These are phyloP conservation scores for Myxocyprinus asiaticus DNA, from an alignment of 2,113 vertebrate species.

Conservation along the genomic window DNA sequence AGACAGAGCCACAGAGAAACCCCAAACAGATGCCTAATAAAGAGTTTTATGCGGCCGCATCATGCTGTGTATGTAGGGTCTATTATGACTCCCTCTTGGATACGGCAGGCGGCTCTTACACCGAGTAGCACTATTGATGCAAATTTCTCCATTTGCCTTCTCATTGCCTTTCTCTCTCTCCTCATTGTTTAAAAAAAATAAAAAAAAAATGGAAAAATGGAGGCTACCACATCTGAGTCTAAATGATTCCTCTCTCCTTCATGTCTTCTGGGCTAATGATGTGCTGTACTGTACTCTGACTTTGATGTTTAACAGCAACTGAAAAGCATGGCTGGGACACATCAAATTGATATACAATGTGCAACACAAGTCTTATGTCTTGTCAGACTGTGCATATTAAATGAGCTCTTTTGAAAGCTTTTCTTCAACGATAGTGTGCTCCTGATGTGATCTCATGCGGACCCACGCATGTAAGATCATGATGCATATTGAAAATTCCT, in stretches of 20 bases:
- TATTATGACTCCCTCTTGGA: background rate
- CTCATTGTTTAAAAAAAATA: too few species aligned
- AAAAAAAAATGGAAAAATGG: background rate
- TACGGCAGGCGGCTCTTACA: background rate
- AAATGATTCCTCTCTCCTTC: constrained; percentile 33
- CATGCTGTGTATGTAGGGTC: constrained; percentile 7
- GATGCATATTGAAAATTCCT: constrained; percentile 10
- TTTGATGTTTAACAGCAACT: constrained; percentile 68
- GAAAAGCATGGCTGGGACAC: constrained; percentile 21
- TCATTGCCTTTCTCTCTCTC: constrained; percentile 6
- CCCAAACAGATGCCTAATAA: constrained; percentile 40
- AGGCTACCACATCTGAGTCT: constrained; percentile 21
- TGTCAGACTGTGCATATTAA: constrained; percentile 59
- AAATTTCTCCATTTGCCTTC: constrained; percentile 51
- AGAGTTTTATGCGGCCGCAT: constrained; percentile 16
- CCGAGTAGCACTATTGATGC: background rate
- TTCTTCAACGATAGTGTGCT: constrained; percentile 56
- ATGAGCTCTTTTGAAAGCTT: constrained; percentile 52
- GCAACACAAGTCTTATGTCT: constrained; percentile 53
- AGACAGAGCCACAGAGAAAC: background rate
- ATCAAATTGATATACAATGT: constrained; percentile 57
- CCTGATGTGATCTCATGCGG: constrained; percentile 55
- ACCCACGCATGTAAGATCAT: constrained; percentile 55
- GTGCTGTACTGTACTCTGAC: constrained; percentile 57
- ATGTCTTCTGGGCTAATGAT: constrained; percentile 68